These are phyloP conservation scores for Drosophila bifasciata DNA, from an alignment of 1,140 invertebrate species.

Conservation along the genomic window DNA sequence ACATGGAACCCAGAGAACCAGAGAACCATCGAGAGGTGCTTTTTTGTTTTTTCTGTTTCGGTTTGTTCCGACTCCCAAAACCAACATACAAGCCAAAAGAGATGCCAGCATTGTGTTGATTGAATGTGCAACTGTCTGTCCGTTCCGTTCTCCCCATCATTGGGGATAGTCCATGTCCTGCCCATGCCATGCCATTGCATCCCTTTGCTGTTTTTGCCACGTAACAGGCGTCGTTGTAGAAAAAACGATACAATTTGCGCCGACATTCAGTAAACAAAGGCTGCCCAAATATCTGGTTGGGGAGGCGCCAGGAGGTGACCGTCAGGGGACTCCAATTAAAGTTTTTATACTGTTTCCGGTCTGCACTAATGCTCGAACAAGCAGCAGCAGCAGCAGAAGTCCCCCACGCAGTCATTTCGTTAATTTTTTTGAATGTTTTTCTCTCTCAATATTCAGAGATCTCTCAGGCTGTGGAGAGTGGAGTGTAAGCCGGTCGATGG, in stretches of 20 bases:
- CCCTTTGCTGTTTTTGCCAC: conserved; percentile 4
- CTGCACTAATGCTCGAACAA: no score
- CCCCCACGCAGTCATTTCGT: no score
- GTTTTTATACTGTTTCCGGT: no score
- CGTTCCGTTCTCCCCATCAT: conserved; percentile 2
- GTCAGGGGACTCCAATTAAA: no score
- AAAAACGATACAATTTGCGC: conserved; percentile 24
- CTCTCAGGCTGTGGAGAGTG: no score
- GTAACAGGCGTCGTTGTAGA: conserved; percentile 3
- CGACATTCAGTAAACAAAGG: conserved; percentile 66
- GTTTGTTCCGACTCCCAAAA: conserved; percentile 53
- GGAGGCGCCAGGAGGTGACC: no score
- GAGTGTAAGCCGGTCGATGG: no score
- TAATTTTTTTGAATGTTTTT: no score
- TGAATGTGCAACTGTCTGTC: conserved; percentile 41
- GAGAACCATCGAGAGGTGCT: no score
- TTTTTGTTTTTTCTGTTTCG: conserved; percentile 23
- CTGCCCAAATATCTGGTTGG: conserved; percentile 1
- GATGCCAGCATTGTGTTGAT: conserved; percentile 48
- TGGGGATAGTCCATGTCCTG: not conserved
- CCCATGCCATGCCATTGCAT: conserved; percentile 9
- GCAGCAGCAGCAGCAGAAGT: no score
- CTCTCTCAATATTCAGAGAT: no score
- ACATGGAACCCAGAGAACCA: no score
- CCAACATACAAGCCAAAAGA: conserved; percentile 30